Conservation (phyloP, 2,113 vertebrate genomes). For the Cricetomys ansorgei region DNA sequence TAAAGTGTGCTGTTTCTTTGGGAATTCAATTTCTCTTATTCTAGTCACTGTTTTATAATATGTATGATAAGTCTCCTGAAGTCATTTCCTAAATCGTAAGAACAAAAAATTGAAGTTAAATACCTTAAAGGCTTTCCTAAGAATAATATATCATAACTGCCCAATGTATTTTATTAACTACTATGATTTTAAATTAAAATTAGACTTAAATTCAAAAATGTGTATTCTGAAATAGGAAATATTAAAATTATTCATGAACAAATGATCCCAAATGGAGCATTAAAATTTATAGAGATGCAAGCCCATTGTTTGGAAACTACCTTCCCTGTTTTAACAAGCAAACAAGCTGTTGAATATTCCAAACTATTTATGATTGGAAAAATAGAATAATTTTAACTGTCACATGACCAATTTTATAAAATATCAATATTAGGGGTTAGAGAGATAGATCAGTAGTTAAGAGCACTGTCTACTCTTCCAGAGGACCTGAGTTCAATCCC, state of each 20-base stretch:
- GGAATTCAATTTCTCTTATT: constrained; percentile 56
- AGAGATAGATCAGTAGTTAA: neutral
- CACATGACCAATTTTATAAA: neutral
- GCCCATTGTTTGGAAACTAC: neutral
- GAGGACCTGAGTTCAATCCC: neutral
- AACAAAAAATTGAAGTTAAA: constrained; percentile 72
- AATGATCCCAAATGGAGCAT: constrained; percentile 16
- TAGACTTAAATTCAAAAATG: neutral
- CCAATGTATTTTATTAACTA: neutral
- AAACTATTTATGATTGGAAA: neutral
- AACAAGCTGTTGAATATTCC: neutral
- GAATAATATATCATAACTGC: constrained; percentile 29
- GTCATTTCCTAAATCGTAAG: constrained; percentile 46
- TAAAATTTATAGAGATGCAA: neutral
- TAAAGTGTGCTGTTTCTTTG: constrained; percentile 33
- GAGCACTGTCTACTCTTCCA: neutral
- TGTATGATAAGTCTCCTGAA: neutral
- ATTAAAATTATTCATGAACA: constrained; percentile 24
- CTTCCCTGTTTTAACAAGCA: constrained; percentile 36
- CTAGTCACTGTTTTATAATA: constrained; percentile 52
- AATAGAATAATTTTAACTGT: neutral
- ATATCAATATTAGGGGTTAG: neutral
- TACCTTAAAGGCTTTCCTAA: constrained; percentile 44
- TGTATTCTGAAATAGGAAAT: constrained; percentile 31
- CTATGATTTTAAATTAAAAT: constrained; percentile 33